Evolutionary conservation across 2,888 invertebrate species (phyloP).

Genomic region (Spisula subtruncata): DNA sequence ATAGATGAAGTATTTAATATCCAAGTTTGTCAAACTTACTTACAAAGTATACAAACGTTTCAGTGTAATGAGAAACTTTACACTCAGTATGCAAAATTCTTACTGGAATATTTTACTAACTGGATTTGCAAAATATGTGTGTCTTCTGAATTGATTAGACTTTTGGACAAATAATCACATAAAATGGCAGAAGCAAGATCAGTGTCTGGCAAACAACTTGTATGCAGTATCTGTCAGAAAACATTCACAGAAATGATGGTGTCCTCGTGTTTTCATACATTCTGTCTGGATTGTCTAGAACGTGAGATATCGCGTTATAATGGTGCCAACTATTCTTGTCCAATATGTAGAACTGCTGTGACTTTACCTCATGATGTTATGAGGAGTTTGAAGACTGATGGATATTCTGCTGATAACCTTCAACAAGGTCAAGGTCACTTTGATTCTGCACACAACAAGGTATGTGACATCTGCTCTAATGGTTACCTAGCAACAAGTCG

Average conservation of each 20-base stretch:
- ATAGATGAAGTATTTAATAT: too few species aligned
- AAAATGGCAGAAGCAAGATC: constrained; percentile 60
- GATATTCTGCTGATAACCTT: constrained; percentile 7
- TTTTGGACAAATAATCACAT: background rate
- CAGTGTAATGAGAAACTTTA: too few species aligned
- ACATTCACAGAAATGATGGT: constrained; percentile 55
- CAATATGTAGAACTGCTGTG: constrained; percentile 58
- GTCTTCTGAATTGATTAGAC: too few species aligned
- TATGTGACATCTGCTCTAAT: constrained; percentile 61
- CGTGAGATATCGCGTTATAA: constrained; percentile 34
- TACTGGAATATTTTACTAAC: too few species aligned
- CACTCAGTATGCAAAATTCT: too few species aligned
- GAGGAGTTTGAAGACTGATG: background rate
- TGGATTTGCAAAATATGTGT: too few species aligned
- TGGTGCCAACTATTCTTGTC: constrained; percentile 52
- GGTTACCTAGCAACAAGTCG: constrained; percentile 51
- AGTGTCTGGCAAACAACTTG: constrained; percentile 42
- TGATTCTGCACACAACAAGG: background rate
- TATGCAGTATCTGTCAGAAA: constrained; percentile 64
- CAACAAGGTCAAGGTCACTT: background rate
- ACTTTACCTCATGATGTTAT: constrained; percentile 33
- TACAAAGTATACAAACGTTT: too few species aligned
- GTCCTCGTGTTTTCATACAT: constrained; percentile 68
- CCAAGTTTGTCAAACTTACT: too few species aligned
- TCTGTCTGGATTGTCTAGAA: constrained; percentile 59